These are phyloP conservation scores for Pristionchus japonicus DNA, from an alignment of 2,888 invertebrate species.

Conservation along the genomic window DNA sequence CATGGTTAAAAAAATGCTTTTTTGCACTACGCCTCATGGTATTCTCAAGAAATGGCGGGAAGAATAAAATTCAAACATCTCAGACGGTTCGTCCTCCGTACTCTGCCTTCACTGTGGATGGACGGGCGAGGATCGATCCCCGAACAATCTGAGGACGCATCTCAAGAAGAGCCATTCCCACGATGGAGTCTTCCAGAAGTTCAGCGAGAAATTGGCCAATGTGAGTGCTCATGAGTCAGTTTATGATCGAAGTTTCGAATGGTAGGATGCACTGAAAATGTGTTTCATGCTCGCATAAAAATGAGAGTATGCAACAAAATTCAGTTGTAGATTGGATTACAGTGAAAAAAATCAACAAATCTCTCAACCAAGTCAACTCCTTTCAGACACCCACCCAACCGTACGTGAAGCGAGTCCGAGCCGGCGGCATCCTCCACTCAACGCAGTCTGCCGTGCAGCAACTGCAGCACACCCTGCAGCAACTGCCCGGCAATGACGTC, in stretches of 20 bases:
- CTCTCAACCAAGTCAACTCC: not conserved
- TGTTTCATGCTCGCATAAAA: not conserved
- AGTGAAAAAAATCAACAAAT: not conserved
- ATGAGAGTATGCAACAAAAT: not conserved
- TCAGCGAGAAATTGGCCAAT: slow-evolving; percentile 63
- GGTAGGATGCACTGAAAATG: no score
- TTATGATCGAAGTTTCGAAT: no score
- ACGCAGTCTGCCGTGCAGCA: not conserved
- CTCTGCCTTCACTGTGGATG: slow-evolving; percentile 66
- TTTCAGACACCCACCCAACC: slow-evolving; percentile 71
- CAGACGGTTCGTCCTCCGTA: slow-evolving; percentile 67
- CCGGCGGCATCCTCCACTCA: slow-evolving; percentile 50
- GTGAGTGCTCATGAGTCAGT: slow-evolving; percentile 47
- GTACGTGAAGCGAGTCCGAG: slow-evolving; percentile 68
- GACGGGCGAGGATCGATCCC: slow-evolving; percentile 67
- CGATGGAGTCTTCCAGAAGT: slow-evolving; percentile 66
- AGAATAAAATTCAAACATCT: not conserved
- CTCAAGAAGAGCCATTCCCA: slow-evolving; percentile 65
- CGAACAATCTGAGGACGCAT: slow-evolving; percentile 69
- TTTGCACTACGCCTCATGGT: not conserved
- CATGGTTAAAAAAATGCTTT: no score
- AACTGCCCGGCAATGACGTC: not conserved
- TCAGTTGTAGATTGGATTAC: not conserved
- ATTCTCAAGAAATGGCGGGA: not conserved
- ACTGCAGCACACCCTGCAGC: slow-evolving; percentile 28